A percentile compares a stretch with the other conserved stretches of the same genome.
Conservation (phyloP, 1,140 invertebrate species). For the Pogonus chalceus region DNA sequence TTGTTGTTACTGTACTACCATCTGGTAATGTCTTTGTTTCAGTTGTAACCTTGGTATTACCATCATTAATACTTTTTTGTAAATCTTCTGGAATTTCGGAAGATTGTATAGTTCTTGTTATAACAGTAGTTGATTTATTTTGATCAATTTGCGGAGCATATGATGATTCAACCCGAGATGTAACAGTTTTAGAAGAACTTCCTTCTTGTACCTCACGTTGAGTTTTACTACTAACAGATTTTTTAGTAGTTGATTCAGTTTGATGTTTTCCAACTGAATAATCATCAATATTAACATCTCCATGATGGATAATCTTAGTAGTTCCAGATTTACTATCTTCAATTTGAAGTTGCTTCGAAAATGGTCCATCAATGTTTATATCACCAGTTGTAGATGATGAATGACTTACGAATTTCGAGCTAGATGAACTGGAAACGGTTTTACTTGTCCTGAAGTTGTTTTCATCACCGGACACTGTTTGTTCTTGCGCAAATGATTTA, state of each 20-base stretch:
- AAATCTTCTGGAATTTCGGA: not conserved
- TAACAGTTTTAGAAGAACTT: not conserved
- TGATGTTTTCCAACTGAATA: too few species aligned
- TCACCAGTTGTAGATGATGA: constrained; percentile 19
- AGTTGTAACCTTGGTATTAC: constrained; percentile 49
- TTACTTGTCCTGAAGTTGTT: constrained; percentile 38
- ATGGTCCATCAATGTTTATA: constrained; percentile 33
- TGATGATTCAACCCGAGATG: too few species aligned
- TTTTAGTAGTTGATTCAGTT: constrained; percentile 41
- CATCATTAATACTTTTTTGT: constrained; percentile 27
- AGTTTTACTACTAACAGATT: not conserved
- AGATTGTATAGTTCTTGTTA: not conserved
- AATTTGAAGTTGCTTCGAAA: too few species aligned
- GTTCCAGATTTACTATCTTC: too few species aligned
- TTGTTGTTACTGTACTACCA: constrained; percentile 52
- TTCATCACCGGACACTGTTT: constrained; percentile 46
- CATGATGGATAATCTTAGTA: too few species aligned
- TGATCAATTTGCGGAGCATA: too few species aligned
- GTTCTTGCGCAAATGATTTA: constrained; percentile 47
- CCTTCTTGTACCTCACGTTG: not conserved
- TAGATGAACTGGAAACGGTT: constrained; percentile 36
- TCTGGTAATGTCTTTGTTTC: constrained; percentile 53
- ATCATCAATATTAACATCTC: too few species aligned
- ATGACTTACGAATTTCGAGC: constrained; percentile 26
- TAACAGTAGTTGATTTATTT: too few species aligned